These are phyloP conservation scores for Galerucella nymphaeae DNA, from an alignment of 2,888 invertebrate genomes.

Conservation along the genomic window DNA sequence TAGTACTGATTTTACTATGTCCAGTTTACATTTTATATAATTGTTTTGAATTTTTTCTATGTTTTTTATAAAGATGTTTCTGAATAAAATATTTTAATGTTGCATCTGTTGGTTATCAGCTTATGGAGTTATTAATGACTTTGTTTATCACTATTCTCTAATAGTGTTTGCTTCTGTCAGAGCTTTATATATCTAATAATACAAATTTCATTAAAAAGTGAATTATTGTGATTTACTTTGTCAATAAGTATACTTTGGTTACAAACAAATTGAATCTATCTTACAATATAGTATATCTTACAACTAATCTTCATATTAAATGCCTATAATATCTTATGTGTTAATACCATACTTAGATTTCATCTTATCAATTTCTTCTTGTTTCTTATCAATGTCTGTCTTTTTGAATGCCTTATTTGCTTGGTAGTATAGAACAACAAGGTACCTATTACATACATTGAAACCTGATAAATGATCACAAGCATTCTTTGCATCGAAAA, in stretches of 20 bases:
- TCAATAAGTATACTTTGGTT: too few species aligned
- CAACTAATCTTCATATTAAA: too few species aligned
- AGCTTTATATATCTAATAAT: too few species aligned
- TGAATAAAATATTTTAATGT: constrained; percentile 18
- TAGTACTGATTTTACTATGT: constrained; percentile 12
- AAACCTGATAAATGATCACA: constrained; percentile 99
- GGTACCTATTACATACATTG: constrained; percentile 98
- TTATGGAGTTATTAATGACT: too few species aligned
- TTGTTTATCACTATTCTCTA: too few species aligned
- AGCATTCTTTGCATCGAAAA: constrained; percentile 99
- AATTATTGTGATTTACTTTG: too few species aligned
- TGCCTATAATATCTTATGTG: constrained; percentile 49
- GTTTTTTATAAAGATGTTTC: constrained; percentile 8
- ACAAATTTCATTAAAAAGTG: too few species aligned
- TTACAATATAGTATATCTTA: too few species aligned
- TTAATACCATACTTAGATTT: constrained; percentile 92
- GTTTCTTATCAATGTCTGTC: constrained; percentile 93
- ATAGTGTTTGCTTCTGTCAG: too few species aligned
- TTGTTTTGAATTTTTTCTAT: constrained; percentile 5
- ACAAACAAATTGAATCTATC: too few species aligned
- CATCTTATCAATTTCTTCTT: constrained; percentile 94
- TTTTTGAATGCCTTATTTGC: constrained; percentile 96
- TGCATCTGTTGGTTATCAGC: constrained; percentile 2
- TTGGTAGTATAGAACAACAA: constrained; percentile 99
- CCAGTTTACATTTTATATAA: neutral